Base-by-base conservation (phyloP, 2,797 vertebrate species). In the Acropternis orthonyx region DNA sequence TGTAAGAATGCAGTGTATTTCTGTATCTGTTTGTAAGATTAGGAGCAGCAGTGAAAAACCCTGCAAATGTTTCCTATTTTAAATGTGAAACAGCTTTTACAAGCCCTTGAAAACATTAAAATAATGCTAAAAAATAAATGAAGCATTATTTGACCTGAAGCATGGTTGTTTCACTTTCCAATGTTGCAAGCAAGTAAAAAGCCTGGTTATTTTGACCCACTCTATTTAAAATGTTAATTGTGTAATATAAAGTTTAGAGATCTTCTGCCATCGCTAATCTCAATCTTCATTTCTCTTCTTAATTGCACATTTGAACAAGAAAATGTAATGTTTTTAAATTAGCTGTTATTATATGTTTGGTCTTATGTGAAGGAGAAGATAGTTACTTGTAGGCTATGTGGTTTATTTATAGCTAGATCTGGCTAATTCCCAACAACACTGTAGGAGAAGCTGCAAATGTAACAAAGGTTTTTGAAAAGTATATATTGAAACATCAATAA, bases 161-260 rank as follows among this genome's bases (percentile, higher is more conserved):
- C 89, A 1, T 11, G 49, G 43, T 80, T 75, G 77, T 83, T 92
- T 85, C 39, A 4, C 62, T 91, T 92, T 17, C 34, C 69, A 69
- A 3, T 32, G 51, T 27, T 84, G 68, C 88, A 83, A 89, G 41
- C 65, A 78, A 89, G 61, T 88, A 78, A 77, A 95, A 88, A 92
- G 80, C 73, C 24, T 82, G 2, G 62, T 81, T 88, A 36, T 84
- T 89, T 54, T 96, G 93, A 94, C 88, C 94, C 18, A 3, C 39
- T 88, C 89, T 75, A 44, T 87, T 93, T 95, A 94, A 96, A 92
- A 94, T 92, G 96, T 93, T 96, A 96, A 95, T 95, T 92, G 82
- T 78, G 88, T 68, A 90, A 93, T 90, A 94, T 62, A 97, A 96
- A 95, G 92, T 97, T 95, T 95, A 94, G 88, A 93, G 94, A 95